Percentiles rank a stretch among this genome's conserved stretches.
These are phyloP conservation scores for Zaprionus davidi DNA, from an alignment of 1,140 invertebrate species.

Conservation along the genomic window DNA sequence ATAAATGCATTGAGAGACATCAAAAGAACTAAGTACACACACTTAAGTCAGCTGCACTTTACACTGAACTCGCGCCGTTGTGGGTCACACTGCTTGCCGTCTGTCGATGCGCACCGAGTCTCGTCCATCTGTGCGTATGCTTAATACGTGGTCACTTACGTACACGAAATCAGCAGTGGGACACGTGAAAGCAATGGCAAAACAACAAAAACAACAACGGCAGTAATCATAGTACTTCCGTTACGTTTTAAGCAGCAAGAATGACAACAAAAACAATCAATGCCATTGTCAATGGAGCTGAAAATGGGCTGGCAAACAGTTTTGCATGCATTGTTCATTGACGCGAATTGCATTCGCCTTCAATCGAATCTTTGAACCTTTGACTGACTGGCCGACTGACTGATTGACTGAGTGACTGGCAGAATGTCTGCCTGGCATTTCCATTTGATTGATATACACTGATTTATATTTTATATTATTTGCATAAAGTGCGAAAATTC, in stretches of 20 bases:
- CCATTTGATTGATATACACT: conserved; percentile 60
- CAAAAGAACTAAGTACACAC: conserved; percentile 50
- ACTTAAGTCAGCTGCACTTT: conserved; percentile 50
- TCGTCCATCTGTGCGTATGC: conserved; percentile 41
- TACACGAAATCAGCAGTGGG: conserved; percentile 36
- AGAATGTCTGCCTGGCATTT: conserved; percentile 29
- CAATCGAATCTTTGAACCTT: conserved; percentile 68
- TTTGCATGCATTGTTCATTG: conserved; percentile 60
- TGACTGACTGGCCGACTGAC: conserved; percentile 59
- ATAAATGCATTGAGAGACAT: conserved; percentile 53
- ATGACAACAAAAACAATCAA: conserved; percentile 36
- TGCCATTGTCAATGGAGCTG: conserved; percentile 50
- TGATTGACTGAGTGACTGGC: conserved; percentile 48
- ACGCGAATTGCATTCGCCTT: conserved; percentile 59
- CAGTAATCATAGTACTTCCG: conserved; percentile 45
- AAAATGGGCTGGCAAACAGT: conserved; percentile 50
- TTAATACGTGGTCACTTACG: conserved; percentile 31
- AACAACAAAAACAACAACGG: conserved; percentile 21
- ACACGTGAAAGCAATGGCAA: conserved; percentile 46
- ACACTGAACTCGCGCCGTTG: conserved; percentile 24
- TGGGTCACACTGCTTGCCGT: conserved; percentile 15
- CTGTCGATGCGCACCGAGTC: background rate
- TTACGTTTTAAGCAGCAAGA: conserved; percentile 17
- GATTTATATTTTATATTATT: conserved; percentile 54
- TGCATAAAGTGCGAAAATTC: conserved; percentile 67